A percentile compares a stretch with the other conserved stretches of the same genome.
These are phyloP conservation scores for Larimichthys crocea DNA, from an alignment of 2,113 vertebrate genomes.

Conservation along the genomic window DNA sequence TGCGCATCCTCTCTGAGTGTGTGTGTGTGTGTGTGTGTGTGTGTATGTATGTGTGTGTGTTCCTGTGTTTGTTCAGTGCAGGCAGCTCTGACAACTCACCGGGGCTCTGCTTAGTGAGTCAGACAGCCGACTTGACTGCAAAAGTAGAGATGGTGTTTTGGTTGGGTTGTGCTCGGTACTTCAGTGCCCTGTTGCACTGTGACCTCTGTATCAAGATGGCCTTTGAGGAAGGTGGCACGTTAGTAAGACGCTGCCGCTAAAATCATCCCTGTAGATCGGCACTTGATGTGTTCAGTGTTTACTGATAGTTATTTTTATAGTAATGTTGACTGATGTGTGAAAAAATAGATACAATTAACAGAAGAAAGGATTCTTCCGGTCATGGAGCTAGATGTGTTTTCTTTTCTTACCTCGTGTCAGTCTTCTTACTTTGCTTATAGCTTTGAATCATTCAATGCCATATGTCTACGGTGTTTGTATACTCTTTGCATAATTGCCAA, in stretches of 20 bases:
- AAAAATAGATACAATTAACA: background rate
- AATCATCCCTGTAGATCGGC: background rate
- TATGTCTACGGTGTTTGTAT: background rate
- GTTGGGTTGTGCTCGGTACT: conserved; percentile 11
- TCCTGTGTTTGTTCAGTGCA: conserved; percentile 45
- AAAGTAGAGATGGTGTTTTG: conserved; percentile 54
- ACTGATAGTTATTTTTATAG: background rate
- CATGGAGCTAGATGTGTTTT: background rate
- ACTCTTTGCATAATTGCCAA: conserved; percentile 1
- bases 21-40: conserved; percentile 15
- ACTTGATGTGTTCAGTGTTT: background rate
- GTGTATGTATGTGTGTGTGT: conserved; percentile 12
- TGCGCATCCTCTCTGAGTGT: conserved; percentile 19
- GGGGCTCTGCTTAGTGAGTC: conserved; percentile 62
- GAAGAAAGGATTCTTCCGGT: too few species aligned
- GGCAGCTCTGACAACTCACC: conserved; percentile 64
- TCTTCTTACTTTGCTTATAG: background rate
- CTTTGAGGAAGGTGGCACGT: background rate
- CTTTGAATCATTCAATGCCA: background rate
- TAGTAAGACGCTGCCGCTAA: background rate
- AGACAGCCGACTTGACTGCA: conserved; percentile 46
- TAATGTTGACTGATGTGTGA: background rate
- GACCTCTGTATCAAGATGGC: background rate
- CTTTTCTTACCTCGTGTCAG: background rate
- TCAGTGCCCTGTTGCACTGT: background rate